These are phyloP conservation scores for Tachina fera DNA, from an alignment of 2,888 invertebrate species.

Conservation along the genomic window DNA sequence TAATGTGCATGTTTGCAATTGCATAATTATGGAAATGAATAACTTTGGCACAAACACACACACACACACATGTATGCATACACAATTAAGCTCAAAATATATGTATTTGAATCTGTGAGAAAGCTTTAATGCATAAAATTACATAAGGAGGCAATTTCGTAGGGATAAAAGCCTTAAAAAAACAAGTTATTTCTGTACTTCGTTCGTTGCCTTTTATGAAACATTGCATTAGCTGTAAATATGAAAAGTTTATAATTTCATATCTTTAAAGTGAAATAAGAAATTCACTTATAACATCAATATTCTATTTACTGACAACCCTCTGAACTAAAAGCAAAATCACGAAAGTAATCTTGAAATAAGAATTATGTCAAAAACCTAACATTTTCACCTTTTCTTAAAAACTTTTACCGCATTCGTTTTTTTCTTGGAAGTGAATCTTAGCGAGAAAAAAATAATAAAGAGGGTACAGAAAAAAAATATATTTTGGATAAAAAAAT, in stretches of 20 bases:
- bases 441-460: neutral
- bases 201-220: neutral
- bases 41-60: neutral
- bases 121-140: neutral
- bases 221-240: slow-evolving; percentile 19
- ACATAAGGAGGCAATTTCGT: neutral
- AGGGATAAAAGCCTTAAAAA: neutral
- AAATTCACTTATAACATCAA: slow-evolving; percentile 37
- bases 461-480: neutral
- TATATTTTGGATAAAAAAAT: neutral
- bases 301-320: slow-evolving; percentile 28
- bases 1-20: neutral
- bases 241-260: slow-evolving; percentile 45
- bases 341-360: slow-evolving; percentile 32
- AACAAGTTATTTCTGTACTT: slow-evolving; percentile 1
- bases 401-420: slow-evolving; percentile 20
- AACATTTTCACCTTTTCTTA: slow-evolving; percentile 29
- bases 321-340: slow-evolving; percentile 17
- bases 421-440: slow-evolving; percentile 17
- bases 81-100: too few species aligned
- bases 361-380: slow-evolving; percentile 40
- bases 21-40: neutral
- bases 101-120: too few species aligned
- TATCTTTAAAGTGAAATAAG: slow-evolving; percentile 22
- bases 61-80: too few species aligned